Base-by-base conservation (phyloP, 2,888 invertebrate species). In the Eulithis prunata region DNA sequence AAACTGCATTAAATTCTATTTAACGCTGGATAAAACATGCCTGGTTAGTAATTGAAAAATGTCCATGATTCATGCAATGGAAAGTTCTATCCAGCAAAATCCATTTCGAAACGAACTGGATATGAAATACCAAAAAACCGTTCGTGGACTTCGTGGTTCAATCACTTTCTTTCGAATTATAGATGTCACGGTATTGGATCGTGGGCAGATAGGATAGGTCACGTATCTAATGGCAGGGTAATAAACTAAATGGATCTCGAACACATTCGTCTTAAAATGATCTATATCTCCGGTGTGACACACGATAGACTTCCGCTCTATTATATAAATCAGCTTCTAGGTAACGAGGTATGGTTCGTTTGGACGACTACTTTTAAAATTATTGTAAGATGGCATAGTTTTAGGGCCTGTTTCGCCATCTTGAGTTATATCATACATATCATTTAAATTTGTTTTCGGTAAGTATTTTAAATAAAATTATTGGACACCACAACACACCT, bases 1-100 rank as follows among this genome's bases (percentile, higher is more conserved):
- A 90, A 90, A 88, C 78, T 84, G 85, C 89, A 90, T 91, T 89
- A 89, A 87, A 88, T 84, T 87, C 81, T 85, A 87, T 90, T 90
- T 87, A 87, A 83, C 84, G 79, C 77, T 79, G 75, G 75, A 84
- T 83, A 83, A 80, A 85, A 79, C 81, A 80, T 78, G 81, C 76
- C 82, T 81, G 78, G 82, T 84, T 87, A 82, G 83, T 84, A 85
- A 87, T 86, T 86, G 84, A 84, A 86, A 85, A 83, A 83, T 77
- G 72, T 80, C 81, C 81, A 82, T 86, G 83, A 71, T 80, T 78
- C 83, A 82, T 82, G 82, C 66, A 62, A 79, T 76, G 74, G 81
- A 83, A 81, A 78, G 77, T 71, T 68, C 74, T 74, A 75, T 68
- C 70, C 69, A 74, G 64, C 69, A 13, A 47, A 56, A 38, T 49